These are phyloP conservation scores for Blomia tropicalis DNA, from an alignment of 2,888 invertebrate species.

Conservation along the genomic window DNA sequence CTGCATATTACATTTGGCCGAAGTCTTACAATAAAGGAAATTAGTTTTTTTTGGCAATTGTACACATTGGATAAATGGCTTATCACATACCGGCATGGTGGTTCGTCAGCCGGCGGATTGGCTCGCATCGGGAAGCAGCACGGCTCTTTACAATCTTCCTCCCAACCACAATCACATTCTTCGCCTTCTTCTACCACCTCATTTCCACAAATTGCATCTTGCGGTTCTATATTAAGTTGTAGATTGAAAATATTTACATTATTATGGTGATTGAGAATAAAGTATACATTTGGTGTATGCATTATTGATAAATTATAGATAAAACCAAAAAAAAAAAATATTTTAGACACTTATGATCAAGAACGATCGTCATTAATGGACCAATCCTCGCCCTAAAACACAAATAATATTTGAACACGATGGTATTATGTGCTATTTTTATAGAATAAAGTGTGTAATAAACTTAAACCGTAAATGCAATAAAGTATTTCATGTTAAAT, in stretches of 20 bases:
- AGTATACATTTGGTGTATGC: not conserved
- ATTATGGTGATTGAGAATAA: not conserved
- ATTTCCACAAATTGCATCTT: slow-evolving; percentile 90
- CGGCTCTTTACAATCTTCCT: slow-evolving; percentile 78
- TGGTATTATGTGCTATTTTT: too few species aligned
- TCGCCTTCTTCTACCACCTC: slow-evolving; percentile 92
- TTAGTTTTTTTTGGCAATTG: not conserved
- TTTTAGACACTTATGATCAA: too few species aligned
- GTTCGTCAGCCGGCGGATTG: slow-evolving; percentile 56
- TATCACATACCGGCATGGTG: slow-evolving; percentile 51
- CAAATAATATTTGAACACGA: too few species aligned
- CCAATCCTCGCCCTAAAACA: too few species aligned
- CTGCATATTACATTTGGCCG: slow-evolving; percentile 49
- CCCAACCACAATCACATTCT: slow-evolving; percentile 98
- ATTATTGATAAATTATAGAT: not conserved
- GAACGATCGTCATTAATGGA: too few species aligned
- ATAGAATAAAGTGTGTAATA: too few species aligned
- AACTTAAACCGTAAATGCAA: too few species aligned
- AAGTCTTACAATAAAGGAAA: slow-evolving; percentile 36
- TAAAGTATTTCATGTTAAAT: too few species aligned
- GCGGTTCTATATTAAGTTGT: slow-evolving; percentile 50
- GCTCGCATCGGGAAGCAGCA: slow-evolving; percentile 83
- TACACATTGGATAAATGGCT: not conserved
- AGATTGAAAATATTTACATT: too few species aligned
- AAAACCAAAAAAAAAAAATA: too few species aligned